Conservation (phyloP, 2,888 invertebrate genomes). For the Dicyrtomina minuta region DNA sequence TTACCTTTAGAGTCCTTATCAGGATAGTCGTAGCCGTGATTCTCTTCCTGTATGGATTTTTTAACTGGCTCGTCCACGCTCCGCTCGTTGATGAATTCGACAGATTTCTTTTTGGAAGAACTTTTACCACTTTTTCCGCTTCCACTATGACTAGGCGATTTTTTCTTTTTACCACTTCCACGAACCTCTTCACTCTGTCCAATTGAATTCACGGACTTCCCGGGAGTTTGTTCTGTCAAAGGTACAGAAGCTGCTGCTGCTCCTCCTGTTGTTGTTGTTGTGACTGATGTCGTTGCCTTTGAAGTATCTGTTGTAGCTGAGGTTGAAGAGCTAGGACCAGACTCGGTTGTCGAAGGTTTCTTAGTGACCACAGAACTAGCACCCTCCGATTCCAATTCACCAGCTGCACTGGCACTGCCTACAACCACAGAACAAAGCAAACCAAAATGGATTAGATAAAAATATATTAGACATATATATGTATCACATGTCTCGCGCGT, state of each 20-base stretch:
- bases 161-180: constrained; percentile 15
- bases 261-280: too few species aligned
- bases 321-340: constrained; percentile 12
- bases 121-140: not conserved
- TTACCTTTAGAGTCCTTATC: constrained; percentile 18
- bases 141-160: constrained; percentile 22
- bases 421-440: not conserved
- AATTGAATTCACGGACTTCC: too few species aligned
- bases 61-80: constrained; percentile 20
- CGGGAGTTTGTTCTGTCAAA: too few species aligned
- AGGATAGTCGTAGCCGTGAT: too few species aligned
- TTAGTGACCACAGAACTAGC: constrained; percentile 15
- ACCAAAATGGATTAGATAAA: not conserved
- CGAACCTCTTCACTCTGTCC: not conserved
- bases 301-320: not conserved
- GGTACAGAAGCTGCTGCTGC: too few species aligned
- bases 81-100: constrained; percentile 26
- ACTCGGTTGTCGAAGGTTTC: not conserved
- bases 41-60: not conserved
- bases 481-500: too few species aligned
- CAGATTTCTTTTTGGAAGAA: constrained; percentile 25
- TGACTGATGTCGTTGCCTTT: too few species aligned
- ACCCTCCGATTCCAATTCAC: constrained; percentile 27
- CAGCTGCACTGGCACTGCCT: constrained; percentile 26
- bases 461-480: not conserved